Percentiles rank a stretch among this genome's conserved stretches.
phyloP scores from a whole-genome alignment of 2,113 vertebrate species.

The Argyrosomus japonicus region DNA sequence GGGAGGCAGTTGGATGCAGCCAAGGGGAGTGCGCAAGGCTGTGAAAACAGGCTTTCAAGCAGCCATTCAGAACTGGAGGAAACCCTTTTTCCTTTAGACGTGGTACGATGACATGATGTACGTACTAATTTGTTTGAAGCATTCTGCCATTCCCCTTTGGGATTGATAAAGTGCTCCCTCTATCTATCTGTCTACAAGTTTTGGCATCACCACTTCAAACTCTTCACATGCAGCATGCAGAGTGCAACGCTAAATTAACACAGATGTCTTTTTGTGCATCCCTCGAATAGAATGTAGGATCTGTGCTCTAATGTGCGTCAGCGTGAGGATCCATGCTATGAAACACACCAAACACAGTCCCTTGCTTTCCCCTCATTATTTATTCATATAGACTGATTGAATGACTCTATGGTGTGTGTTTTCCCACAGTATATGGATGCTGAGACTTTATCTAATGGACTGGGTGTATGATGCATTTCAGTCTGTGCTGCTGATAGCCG shows the following conservation, averaged over 20 bases:
- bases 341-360: neutral
- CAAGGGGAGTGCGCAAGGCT: too few relatives aligned
- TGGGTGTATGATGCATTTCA: constrained; percentile 1
- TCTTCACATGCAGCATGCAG: neutral
- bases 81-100: neutral
- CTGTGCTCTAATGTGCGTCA: neutral
- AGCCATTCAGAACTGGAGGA: neutral
- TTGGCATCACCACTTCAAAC: neutral
- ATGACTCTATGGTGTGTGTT: constrained; percentile 10
- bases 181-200: neutral
- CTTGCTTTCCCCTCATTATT: constrained; percentile 31
- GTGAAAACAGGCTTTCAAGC: neutral
- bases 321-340: neutral
- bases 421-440: constrained; percentile 5
- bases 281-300: neutral
- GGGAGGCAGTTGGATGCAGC: too few relatives aligned
- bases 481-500: neutral
- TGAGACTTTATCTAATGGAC: constrained; percentile 31
- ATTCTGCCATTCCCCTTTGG: neutral
- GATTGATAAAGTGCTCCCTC: neutral
- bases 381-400: constrained; percentile 43
- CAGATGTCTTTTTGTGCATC: neutral
- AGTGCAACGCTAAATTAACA: neutral
- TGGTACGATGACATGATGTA: neutral
- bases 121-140: neutral